Evolutionary conservation across 2,888 invertebrate species (phyloP).

Genomic region (Anticlea derivata): DNA sequence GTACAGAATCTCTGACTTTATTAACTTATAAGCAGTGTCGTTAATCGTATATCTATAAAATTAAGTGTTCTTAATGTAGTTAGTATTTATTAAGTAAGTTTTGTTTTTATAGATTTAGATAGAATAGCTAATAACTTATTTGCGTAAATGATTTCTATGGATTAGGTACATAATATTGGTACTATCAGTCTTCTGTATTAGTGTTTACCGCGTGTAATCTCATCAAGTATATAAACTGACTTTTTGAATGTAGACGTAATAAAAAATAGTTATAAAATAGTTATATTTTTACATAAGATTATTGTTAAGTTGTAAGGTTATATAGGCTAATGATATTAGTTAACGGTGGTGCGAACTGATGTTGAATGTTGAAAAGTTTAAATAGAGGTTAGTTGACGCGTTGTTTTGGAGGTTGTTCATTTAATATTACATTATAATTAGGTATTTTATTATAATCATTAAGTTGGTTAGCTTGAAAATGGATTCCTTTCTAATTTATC

Average conservation of each 20-base stretch:
- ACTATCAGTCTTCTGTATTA: conserved; percentile 26
- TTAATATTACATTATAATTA: conserved; percentile 60
- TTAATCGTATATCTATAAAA: conserved; percentile 26
- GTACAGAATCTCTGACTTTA: conserved; percentile 17
- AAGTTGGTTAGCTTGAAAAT: conserved; percentile 39
- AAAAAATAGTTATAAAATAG: conserved; percentile 49
- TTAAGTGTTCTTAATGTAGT: conserved; percentile 12
- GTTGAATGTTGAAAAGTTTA: conserved; percentile 82
- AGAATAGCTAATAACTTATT: conserved; percentile 33
- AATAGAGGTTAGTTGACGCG: conserved; percentile 73
- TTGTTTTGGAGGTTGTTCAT: conserved; percentile 78
- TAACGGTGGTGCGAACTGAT: conserved; percentile 81
- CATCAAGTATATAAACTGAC: conserved; percentile 22
- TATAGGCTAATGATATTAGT: conserved; percentile 63
- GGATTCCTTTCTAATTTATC: conserved; percentile 50
- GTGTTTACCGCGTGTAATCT: conserved; percentile 31
- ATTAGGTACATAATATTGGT: conserved; percentile 27
- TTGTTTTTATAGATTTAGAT: conserved; percentile 28
- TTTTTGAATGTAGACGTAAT: conserved; percentile 24
- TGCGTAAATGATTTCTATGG: conserved; percentile 13
- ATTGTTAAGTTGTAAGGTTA: conserved; percentile 59
- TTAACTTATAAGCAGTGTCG: conserved; percentile 1
- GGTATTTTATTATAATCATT: conserved; percentile 46
- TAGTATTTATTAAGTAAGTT: conserved; percentile 27
- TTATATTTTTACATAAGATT: conserved; percentile 77